phyloP scores from a whole-genome alignment of 1,140 invertebrate species.

The Bombus cullumanus region DNA sequence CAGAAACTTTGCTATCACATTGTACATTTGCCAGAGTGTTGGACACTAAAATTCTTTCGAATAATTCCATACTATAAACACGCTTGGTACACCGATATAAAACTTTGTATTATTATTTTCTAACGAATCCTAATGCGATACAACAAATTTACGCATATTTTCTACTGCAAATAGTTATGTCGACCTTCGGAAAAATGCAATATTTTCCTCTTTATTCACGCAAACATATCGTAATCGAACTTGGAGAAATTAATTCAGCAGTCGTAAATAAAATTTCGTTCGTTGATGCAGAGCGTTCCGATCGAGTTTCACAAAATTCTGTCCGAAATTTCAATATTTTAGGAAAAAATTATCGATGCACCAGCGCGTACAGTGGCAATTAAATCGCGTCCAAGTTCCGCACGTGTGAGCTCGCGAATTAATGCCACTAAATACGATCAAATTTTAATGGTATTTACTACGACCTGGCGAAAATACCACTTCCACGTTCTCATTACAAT shows the following conservation, averaged over 20 bases:
- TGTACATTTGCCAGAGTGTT: background rate
- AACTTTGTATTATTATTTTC: too few species aligned
- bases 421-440: background rate
- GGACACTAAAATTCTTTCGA: background rate
- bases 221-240: background rate
- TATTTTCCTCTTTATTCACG: background rate
- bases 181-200: background rate
- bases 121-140: too few species aligned
- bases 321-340: background rate
- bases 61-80: background rate
- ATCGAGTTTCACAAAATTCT: background rate
- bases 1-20: background rate
- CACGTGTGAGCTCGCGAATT: background rate
- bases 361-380: background rate
- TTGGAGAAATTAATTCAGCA: background rate
- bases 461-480: background rate
- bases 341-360: slow-evolving; percentile 10
- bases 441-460: slow-evolving; percentile 15
- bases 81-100: too few species aligned
- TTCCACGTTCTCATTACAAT: background rate
- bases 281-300: background rate
- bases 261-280: background rate
- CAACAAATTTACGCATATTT: background rate
- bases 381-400: background rate
- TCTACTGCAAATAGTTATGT: background rate